A percentile compares a stretch with the other conserved stretches of the same genome.
Conservation (phyloP, 2,797 vertebrate species). For the Ciconia nigra region DNA sequence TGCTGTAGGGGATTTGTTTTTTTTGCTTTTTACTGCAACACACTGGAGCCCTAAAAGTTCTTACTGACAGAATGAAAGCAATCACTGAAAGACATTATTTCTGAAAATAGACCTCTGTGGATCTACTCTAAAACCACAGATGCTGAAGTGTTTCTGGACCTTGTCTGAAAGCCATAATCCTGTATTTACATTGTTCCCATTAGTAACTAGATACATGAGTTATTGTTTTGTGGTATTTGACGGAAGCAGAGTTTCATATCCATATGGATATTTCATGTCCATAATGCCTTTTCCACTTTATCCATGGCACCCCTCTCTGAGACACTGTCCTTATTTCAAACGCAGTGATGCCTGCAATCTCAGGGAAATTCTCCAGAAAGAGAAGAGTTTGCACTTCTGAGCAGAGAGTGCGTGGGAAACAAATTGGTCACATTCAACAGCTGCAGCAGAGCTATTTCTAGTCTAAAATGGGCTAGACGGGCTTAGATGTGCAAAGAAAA, state of each 20-base stretch:
- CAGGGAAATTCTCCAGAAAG: neutral
- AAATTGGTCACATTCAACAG: conserved; percentile 11
- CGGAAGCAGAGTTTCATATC: neutral
- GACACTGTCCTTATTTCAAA: neutral
- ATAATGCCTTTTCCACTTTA: neutral
- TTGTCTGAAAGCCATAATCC: neutral
- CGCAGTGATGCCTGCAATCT: neutral
- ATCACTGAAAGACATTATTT: neutral
- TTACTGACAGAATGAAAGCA: neutral
- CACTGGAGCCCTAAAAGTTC: neutral
- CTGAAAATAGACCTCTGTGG: neutral
- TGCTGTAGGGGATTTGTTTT: neutral
- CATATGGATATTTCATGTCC: neutral
- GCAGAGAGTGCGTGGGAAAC: neutral
- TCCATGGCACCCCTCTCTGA: neutral
- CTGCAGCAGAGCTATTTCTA: conserved; percentile 43
- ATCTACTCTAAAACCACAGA: neutral
- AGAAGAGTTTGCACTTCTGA: neutral
- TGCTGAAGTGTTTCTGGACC: neutral
- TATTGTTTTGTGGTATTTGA: neutral
- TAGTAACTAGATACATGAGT: neutral
- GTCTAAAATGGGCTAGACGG: neutral
- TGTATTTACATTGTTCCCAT: neutral
- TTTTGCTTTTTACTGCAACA: neutral
- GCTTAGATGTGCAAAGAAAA: neutral